These are phyloP conservation scores for Bucorvus abyssinicus DNA, from an alignment of 2,797 vertebrate species.

Conservation along the genomic window DNA sequence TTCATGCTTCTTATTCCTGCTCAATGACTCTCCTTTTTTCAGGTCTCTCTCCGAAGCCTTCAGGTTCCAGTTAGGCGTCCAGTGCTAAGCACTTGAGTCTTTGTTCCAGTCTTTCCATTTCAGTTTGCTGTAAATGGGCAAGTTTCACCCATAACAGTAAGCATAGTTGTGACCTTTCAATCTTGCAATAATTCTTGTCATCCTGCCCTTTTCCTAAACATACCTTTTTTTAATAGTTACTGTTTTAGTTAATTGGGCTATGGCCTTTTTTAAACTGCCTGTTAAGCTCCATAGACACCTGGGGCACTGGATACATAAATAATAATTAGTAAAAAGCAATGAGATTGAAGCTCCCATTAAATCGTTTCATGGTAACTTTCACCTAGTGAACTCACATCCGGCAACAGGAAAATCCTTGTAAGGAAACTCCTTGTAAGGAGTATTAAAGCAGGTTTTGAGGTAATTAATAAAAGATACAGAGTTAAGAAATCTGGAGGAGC, in stretches of 20 bases:
- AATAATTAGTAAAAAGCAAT: conserved; percentile 51
- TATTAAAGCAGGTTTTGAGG: conserved; percentile 1
- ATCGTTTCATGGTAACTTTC: conserved; percentile 40
- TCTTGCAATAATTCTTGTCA: neutral
- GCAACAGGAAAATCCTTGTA: conserved; percentile 28
- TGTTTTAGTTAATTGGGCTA: conserved; percentile 27
- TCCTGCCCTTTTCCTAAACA: neutral
- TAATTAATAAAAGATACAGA: neutral
- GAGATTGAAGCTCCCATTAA: conserved; percentile 1
- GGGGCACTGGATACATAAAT: conserved; percentile 49
- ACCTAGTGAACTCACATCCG: conserved; percentile 33
- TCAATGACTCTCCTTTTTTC: conserved; percentile 52
- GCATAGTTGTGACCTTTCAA: conserved; percentile 14
- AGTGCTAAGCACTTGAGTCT: neutral
- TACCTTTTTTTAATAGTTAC: conserved; percentile 41
- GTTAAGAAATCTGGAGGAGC: neutral
- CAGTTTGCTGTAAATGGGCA: neutral
- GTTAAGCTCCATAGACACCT: conserved; percentile 42
- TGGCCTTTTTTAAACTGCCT: neutral
- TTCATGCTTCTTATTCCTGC: conserved; percentile 60
- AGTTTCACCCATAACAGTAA: neutral
- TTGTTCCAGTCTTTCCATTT: conserved; percentile 28
- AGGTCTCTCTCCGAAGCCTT: conserved; percentile 53
- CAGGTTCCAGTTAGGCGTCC: conserved; percentile 20
- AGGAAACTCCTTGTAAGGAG: neutral